Conservation (phyloP, 2,113 vertebrate genomes). For the Megaceryle torquata region DNA sequence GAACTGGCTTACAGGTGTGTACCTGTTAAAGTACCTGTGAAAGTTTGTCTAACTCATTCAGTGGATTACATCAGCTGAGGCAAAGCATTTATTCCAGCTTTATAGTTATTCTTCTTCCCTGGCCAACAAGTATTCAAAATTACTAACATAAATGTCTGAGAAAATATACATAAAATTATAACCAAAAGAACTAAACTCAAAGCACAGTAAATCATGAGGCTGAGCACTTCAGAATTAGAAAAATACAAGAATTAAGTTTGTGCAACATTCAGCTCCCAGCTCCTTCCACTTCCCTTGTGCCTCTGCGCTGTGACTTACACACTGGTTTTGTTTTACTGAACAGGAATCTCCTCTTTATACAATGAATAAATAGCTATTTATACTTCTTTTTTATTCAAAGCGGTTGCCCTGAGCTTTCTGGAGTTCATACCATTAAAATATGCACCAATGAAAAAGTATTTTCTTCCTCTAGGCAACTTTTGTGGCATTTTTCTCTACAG, state of each 20-base stretch:
- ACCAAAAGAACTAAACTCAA: background rate
- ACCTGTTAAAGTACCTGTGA: too few relatives aligned
- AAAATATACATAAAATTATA: background rate
- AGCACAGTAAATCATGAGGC: background rate
- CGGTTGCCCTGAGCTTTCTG: background rate
- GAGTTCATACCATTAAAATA: background rate
- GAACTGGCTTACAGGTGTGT: too few relatives aligned
- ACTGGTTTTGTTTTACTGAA: background rate
- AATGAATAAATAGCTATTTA: background rate
- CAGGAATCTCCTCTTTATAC: background rate
- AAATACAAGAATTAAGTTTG: background rate
- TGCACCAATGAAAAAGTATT: background rate
- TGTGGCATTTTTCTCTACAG: background rate
- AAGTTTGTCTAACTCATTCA: too few relatives aligned
- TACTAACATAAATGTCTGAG: background rate
- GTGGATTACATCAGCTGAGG: too few relatives aligned
- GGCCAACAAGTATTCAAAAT: background rate
- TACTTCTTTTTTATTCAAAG: background rate
- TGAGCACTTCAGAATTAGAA: background rate
- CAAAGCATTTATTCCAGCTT: too few relatives aligned
- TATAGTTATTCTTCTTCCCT: too few relatives aligned
- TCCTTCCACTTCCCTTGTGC: background rate
- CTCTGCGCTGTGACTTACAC: background rate
- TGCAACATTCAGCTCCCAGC: background rate
- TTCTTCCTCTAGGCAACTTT: background rate